A percentile compares a stretch with the other conserved stretches of the same genome.
Conservation (phyloP, 2,113 vertebrate species). For the Hydrochoerus hydrochaeris region DNA sequence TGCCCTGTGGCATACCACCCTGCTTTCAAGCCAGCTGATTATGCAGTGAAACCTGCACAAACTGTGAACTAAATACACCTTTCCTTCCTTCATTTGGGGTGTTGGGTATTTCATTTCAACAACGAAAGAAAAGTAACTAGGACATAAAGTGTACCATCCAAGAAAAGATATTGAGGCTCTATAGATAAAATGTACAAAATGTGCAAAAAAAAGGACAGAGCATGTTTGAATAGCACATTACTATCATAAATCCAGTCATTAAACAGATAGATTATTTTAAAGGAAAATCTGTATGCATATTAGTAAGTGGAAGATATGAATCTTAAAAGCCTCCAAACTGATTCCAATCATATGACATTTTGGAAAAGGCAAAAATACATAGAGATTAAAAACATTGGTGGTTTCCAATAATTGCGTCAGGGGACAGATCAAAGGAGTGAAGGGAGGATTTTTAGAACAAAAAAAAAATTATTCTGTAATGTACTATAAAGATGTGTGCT, state of each 20-base stretch:
- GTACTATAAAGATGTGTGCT: background rate
- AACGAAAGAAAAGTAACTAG: no score
- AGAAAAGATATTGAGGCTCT: background rate
- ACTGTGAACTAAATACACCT: no score
- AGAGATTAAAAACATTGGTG: background rate
- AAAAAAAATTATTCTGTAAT: background rate
- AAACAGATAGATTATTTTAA: background rate
- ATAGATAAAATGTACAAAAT: background rate
- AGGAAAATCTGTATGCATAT: background rate
- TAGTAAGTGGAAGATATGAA: background rate
- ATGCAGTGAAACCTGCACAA: no score
- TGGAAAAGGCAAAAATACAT: background rate
- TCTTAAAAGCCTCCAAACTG: background rate
- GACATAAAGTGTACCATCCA: no score
- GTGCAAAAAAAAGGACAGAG: background rate
- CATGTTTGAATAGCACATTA: background rate
- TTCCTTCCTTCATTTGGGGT: no score
- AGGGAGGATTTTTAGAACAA: background rate
- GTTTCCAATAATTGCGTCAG: background rate
- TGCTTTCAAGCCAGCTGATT: no score
- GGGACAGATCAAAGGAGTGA: rapidly evolving
- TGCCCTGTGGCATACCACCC: no score
- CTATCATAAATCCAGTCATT: background rate
- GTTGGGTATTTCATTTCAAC: no score
- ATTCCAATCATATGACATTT: background rate